phyloP scores from a whole-genome alignment of 2,113 vertebrate genomes.

The Capricornis sumatraensis region DNA sequence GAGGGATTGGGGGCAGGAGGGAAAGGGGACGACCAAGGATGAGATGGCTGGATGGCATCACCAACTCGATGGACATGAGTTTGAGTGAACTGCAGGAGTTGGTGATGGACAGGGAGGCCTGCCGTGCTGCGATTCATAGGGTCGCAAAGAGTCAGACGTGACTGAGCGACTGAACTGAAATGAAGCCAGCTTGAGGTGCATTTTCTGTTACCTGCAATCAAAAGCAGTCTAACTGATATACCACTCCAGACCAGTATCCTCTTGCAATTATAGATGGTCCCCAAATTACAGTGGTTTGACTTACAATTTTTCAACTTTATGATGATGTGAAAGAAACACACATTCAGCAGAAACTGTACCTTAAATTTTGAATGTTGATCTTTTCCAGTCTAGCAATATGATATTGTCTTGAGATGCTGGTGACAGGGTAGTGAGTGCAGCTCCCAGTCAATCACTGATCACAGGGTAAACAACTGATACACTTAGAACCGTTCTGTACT shows the following conservation, averaged over 20 bases:
- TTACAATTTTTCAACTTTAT: not conserved
- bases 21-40: too few species aligned
- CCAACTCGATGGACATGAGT: too few species aligned
- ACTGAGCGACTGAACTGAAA: too few species aligned
- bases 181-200: not conserved
- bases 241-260: not conserved
- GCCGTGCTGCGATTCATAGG: accelerated
- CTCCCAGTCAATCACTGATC: not conserved
- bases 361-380: not conserved
- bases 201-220: not conserved
- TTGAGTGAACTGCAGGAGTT: too few species aligned
- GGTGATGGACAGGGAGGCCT: too few species aligned
- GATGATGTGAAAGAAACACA: not conserved
- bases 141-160: accelerated
- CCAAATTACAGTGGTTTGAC: not conserved
- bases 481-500: not conserved
- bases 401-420: not conserved
- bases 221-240: not conserved
- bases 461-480: not conserved
- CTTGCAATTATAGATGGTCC: not conserved
- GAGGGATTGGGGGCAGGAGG: too few species aligned
- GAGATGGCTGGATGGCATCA: too few species aligned
- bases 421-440: not conserved
- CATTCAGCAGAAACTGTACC: not conserved
- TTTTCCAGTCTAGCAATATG: not conserved